phyloP scores from a whole-genome alignment of 2,113 vertebrate species.

The Tichodroma muraria region DNA sequence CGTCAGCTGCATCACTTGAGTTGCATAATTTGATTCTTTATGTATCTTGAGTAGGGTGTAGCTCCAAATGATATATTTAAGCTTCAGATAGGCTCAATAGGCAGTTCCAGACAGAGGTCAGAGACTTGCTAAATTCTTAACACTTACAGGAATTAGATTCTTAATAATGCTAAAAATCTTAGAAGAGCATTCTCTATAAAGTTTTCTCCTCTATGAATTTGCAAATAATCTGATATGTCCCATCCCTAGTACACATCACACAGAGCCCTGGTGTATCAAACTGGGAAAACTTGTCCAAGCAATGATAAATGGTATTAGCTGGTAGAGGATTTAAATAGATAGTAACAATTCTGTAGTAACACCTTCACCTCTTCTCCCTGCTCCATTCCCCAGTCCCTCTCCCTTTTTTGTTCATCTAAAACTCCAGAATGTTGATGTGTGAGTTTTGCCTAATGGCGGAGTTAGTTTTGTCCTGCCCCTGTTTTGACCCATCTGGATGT shows the following conservation, averaged over 20 bases:
- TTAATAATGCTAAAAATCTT: background rate
- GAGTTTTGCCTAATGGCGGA: background rate
- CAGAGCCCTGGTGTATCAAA: background rate
- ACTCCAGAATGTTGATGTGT: background rate
- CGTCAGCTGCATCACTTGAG: background rate
- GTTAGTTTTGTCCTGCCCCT: background rate
- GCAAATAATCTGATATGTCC: background rate
- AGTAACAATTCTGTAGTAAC: background rate
- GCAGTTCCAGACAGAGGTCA: background rate
- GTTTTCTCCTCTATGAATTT: background rate
- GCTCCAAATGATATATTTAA: background rate
- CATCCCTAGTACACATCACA: background rate
- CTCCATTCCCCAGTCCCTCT: background rate
- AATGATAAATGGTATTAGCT: background rate
- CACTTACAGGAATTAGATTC: background rate
- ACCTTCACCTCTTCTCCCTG: background rate
- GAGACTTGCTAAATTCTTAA: background rate
- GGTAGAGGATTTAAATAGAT: background rate
- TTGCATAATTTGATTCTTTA: background rate
- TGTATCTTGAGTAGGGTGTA: background rate
- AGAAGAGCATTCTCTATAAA: background rate
- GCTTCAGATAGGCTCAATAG: background rate
- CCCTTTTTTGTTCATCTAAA: background rate
- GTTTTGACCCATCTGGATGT: background rate
- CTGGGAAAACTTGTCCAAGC: background rate